phyloP scores from a whole-genome alignment of 1,140 invertebrate species.

The Eupristina koningsbergeri region DNA sequence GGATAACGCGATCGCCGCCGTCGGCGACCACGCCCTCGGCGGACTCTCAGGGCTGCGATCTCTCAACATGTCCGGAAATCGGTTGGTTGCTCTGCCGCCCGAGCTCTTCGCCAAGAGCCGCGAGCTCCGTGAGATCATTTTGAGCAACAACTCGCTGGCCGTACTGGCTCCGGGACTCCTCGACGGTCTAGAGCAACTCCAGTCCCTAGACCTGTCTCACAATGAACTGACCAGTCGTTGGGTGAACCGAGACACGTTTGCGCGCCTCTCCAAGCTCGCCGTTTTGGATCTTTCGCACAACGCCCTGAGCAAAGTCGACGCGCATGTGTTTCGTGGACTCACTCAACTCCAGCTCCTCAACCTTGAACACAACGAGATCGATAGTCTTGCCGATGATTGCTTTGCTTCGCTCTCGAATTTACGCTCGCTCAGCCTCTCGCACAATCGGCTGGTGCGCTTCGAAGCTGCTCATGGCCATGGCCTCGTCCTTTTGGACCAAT shows the following conservation, averaged over 20 bases:
- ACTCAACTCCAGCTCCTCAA: slow-evolving; percentile 84
- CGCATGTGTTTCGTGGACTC: slow-evolving; percentile 82
- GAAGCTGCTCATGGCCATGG: slow-evolving; percentile 82
- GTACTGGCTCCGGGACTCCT: slow-evolving; percentile 84
- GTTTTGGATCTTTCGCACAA: slow-evolving; percentile 86
- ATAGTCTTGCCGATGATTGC: slow-evolving; percentile 80
- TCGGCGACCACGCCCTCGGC: slow-evolving; percentile 81
- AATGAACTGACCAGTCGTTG: slow-evolving; percentile 86
- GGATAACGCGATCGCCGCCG: slow-evolving; percentile 81
- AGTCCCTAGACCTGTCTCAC: slow-evolving; percentile 82
- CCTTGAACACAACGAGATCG: slow-evolving; percentile 84
- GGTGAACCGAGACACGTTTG: slow-evolving; percentile 86
- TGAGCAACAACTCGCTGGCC: slow-evolving; percentile 86
- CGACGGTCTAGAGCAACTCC: slow-evolving; percentile 82
- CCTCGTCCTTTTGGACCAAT: slow-evolving; percentile 80
- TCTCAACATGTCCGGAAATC: slow-evolving; percentile 85
- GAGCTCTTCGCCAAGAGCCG: slow-evolving; percentile 81
- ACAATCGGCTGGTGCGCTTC: slow-evolving; percentile 81
- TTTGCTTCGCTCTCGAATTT: slow-evolving; percentile 84
- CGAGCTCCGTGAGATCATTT: slow-evolving; percentile 80
- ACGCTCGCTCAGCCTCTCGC: slow-evolving; percentile 82
- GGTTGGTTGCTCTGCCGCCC: slow-evolving; percentile 81
- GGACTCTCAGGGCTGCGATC: slow-evolving; percentile 79
- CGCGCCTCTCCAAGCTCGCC: slow-evolving; percentile 80
- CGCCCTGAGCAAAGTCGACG: slow-evolving; percentile 80